Evolutionary conservation across 2,797 vertebrate genomes (phyloP).

Genomic region (Setipinna tenuifilis): DNA sequence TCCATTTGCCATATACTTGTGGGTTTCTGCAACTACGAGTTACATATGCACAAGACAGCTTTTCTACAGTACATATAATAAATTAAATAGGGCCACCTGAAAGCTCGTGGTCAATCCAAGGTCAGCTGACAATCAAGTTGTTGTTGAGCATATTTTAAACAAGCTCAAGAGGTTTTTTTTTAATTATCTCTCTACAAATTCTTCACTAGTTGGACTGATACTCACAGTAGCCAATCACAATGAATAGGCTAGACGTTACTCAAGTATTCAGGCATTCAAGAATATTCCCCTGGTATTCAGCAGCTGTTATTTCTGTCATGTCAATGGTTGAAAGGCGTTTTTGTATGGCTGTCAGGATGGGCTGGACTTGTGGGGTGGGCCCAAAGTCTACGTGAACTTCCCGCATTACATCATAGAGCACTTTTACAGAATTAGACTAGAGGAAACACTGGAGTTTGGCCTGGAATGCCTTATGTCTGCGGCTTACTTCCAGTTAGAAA

Average conservation of each 20-base stretch:
- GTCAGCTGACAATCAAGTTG: no score
- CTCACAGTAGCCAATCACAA: background rate
- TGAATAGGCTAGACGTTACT: background rate
- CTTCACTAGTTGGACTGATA: background rate
- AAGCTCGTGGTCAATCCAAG: no score
- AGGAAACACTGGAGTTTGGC: constrained; percentile 32
- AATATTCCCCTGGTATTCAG: background rate
- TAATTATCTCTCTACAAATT: background rate
- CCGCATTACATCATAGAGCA: constrained; percentile 38
- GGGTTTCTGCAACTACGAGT: no score
- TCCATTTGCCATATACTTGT: no score
- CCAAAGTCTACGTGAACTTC: background rate
- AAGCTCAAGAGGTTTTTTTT: no score
- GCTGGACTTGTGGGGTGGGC: constrained; percentile 24
- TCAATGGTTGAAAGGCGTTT: background rate
- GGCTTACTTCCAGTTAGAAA: background rate
- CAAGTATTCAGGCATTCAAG: background rate
- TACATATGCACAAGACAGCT: no score
- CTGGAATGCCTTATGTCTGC: constrained; percentile 29
- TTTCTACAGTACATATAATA: no score
- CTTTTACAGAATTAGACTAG: constrained; percentile 35
- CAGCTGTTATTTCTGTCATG: background rate
- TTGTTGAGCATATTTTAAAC: no score
- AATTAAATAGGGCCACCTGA: no score
- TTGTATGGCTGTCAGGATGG: background rate